Evolutionary conservation across 2,113 vertebrate genomes (phyloP).

Genomic region (Mirza zaza): DNA sequence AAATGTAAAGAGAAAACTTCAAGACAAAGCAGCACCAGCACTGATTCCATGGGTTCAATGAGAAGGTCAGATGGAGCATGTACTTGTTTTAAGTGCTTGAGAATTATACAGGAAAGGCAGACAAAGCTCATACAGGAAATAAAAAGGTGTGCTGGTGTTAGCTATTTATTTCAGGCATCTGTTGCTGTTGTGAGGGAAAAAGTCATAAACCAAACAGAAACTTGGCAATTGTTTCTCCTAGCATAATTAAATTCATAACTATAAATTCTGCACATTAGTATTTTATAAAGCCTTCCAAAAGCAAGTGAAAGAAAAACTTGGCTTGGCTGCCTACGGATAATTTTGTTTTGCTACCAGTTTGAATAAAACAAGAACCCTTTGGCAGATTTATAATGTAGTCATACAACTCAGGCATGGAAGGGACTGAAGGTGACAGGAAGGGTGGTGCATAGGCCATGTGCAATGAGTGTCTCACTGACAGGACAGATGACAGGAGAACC

Average conservation of each 20-base stretch:
- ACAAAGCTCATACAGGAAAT: slow-evolving; percentile 3
- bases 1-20: neutral
- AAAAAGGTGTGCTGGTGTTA: neutral
- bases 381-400: neutral
- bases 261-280: neutral
- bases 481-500: neutral
- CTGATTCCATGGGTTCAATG: neutral
- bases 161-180: neutral
- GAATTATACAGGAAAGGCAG: neutral
- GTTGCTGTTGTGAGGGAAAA: neutral
- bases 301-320: neutral
- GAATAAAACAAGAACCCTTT: neutral
- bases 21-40: neutral
- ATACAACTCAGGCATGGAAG: neutral
- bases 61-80: neutral
- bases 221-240: neutral
- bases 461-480: neutral
- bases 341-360: slow-evolving; percentile 27
- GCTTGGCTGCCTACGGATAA: neutral
- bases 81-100: neutral
- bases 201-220: slow-evolving; percentile 16
- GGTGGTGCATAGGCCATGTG: fast-evolving
- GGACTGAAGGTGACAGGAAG: neutral
- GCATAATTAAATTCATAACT: slow-evolving; percentile 16
- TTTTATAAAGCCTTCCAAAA: slow-evolving; percentile 45